Base-by-base conservation (phyloP, 2,888 invertebrate genomes). In the Cantharis flavilabris region DNA sequence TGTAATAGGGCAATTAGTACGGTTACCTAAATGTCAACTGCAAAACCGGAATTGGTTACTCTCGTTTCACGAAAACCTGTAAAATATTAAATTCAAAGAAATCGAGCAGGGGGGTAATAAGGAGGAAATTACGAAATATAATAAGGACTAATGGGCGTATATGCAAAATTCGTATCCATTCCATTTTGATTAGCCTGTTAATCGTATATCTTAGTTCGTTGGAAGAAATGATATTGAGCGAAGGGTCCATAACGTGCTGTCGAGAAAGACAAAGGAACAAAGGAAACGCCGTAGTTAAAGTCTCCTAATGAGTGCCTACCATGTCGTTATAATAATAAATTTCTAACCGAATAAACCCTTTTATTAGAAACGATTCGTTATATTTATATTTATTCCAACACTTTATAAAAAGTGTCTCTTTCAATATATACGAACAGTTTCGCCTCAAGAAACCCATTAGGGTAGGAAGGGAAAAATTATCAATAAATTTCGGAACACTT, bases 211-310 rank as follows among this genome's bases (percentile, higher is more conserved):
- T 10, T 26, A 71, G 33, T 71, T 75, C 71, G 75, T 71, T 75
- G 62, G 49, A 9, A 65, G 62, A 33, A 49, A 28, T 71, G 71
- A 64, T 75, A 75, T 75, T 75, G 75, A 75, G 28, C 75, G 75
- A 62, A 11, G 65, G 26, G 65, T 67, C 70, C 70, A 70, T 76
- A 64, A 70, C 72, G 76, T 72, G 76, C 71, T 70, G 67, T 62
- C 30, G 33, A n/a, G 28, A 62, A 70, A 76, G 76, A 76, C 76
- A 76, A 76, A 73, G 76, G 76, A 76, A 76, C 76, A 76, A 76
- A 73, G 76, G 69, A 73, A 73, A 70, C 64, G 63, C 14, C 26
- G 65, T 70, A 72, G 72, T 76, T 76, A 71, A n/a, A 72, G 73
- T 63, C 72, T 63, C 28, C 62, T 73, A 76, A 73, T 72, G 64